These are phyloP conservation scores for Myripristis jacobus DNA, from an alignment of 2,797 vertebrate species.

Conservation along the genomic window DNA sequence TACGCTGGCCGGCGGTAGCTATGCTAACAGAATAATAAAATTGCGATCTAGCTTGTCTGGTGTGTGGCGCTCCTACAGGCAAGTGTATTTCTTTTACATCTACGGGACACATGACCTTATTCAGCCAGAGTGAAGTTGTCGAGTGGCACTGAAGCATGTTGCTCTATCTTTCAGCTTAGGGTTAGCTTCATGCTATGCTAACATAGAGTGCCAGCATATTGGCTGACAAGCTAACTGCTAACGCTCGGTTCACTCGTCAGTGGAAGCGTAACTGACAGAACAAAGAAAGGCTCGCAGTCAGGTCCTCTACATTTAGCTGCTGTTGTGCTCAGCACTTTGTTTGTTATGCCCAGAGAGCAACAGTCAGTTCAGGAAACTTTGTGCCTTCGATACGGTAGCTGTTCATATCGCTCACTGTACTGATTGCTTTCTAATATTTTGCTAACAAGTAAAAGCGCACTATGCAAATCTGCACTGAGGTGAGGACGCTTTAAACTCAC, in stretches of 20 bases:
- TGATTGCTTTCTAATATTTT: too few species aligned
- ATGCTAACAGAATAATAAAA: too few species aligned
- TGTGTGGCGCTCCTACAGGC: neutral
- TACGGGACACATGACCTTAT: accelerated
- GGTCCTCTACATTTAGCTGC: slow-evolving; percentile 17
- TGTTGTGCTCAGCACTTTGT: slow-evolving; percentile 57
- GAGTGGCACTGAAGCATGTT: too few species aligned
- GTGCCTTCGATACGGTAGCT: too few species aligned
- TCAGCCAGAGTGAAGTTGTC: neutral
- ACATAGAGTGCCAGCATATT: slow-evolving; percentile 5
- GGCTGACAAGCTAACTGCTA: slow-evolving; percentile 6
- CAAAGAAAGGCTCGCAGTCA: slow-evolving; percentile 65
- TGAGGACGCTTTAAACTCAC: too few species aligned
- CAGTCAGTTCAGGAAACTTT: too few species aligned
- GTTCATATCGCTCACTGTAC: too few species aligned
- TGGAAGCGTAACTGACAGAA: slow-evolving; percentile 38
- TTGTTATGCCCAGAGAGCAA: slow-evolving; percentile 29
- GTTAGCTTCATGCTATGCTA: too few species aligned
- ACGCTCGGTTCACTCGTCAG: slow-evolving; percentile 9
- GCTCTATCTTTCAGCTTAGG: neutral
- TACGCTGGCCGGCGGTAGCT: slow-evolving; percentile 53
- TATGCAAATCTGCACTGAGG: too few species aligned
- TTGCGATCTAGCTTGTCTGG: neutral
- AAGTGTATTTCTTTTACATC: neutral
- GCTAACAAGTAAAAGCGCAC: too few species aligned